phyloP scores from a whole-genome alignment of 2,888 invertebrate genomes.

The Reticulitermes lucifugus region DNA sequence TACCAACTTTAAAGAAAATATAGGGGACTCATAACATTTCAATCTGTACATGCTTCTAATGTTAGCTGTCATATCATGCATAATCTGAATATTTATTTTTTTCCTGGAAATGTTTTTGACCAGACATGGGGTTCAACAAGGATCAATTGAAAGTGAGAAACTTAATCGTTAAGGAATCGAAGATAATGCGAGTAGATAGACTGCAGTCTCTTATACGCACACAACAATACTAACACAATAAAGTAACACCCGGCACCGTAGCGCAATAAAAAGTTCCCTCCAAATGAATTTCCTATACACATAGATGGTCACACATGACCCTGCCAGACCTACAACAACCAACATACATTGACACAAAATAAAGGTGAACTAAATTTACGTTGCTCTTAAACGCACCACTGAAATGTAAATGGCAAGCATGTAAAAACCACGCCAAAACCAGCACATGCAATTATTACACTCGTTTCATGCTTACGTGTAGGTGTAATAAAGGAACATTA shows the following conservation, averaged over 20 bases:
- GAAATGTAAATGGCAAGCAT: background rate
- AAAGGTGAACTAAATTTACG: background rate
- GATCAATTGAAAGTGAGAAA: too few relatives aligned
- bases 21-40: too few relatives aligned
- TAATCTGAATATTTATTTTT: too few relatives aligned
- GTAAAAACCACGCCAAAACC: conserved; percentile 4
- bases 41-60: too few relatives aligned
- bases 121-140: too few relatives aligned
- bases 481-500: conserved; percentile 24
- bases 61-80: too few relatives aligned
- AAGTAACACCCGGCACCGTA: background rate
- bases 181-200: too few relatives aligned
- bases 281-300: conserved; percentile 17
- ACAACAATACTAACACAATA: background rate
- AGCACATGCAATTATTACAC: conserved; percentile 22
- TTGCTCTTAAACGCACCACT: background rate
- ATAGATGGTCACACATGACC: background rate
- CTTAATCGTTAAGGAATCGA: too few relatives aligned
- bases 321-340: background rate
- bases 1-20: too few relatives aligned
- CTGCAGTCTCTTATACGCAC: too few relatives aligned
- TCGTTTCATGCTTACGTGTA: conserved; percentile 7
- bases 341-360: background rate
- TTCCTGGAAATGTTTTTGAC: too few relatives aligned
- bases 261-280: background rate